These are phyloP conservation scores for Pinctada fucata DNA, from an alignment of 2,888 invertebrate species.

Conservation along the genomic window DNA sequence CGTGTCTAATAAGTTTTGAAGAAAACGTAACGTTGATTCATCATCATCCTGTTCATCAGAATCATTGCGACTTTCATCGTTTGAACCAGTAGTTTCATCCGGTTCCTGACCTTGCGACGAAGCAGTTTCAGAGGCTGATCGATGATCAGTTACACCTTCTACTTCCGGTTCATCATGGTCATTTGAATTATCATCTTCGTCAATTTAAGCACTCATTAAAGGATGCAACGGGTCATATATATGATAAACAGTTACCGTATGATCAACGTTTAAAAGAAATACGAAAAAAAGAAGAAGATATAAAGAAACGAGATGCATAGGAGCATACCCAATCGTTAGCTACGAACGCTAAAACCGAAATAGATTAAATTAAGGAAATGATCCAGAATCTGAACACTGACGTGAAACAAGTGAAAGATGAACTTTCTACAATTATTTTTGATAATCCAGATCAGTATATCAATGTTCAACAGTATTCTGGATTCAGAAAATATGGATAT, in stretches of 20 bases:
- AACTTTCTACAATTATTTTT: background rate
- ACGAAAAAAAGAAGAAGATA: background rate
- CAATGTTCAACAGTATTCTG: background rate
- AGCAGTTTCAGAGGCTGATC: no score
- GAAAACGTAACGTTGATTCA: no score
- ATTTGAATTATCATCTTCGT: no score
- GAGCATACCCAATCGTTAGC: background rate
- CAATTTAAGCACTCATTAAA: background rate
- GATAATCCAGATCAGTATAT: background rate
- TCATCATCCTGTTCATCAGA: no score
- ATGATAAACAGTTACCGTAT: background rate
- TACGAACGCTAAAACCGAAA: background rate
- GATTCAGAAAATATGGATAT: background rate
- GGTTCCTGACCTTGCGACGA: no score
- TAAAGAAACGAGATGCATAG: background rate
- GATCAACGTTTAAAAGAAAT: conserved; percentile 8
- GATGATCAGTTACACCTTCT: no score
- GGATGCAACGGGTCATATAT: background rate
- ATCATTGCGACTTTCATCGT: no score
- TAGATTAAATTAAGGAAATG: conserved; percentile 10
- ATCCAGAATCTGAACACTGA: conserved; percentile 3
- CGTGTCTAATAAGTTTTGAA: no score
- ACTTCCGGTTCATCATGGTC: no score
- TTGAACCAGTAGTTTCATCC: no score
- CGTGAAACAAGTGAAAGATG: background rate